Evolutionary conservation across 2,113 vertebrate genomes (phyloP).

Genomic region (Hemichromis elongatus): DNA sequence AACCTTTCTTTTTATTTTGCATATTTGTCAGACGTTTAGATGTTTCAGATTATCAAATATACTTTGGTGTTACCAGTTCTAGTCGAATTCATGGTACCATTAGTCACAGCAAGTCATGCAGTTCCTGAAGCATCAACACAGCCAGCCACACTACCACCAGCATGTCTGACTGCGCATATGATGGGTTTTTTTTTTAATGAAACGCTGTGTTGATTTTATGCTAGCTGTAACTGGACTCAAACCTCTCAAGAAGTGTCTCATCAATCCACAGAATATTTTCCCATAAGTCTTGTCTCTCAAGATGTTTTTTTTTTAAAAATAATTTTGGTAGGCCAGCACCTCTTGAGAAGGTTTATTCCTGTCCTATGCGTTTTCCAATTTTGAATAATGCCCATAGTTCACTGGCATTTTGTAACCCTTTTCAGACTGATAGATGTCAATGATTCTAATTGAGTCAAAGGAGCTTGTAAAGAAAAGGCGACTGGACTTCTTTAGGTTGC

Average conservation of each 20-base stretch:
- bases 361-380: neutral
- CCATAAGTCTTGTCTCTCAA: neutral
- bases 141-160: neutral
- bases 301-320: neutral
- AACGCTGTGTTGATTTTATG: neutral
- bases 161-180: neutral
- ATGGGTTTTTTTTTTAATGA: neutral
- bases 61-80: neutral
- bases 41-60: neutral
- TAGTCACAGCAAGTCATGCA: neutral
- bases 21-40: neutral
- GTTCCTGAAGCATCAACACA: neutral
- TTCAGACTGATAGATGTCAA: neutral
- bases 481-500: no score
- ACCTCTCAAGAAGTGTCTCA: neutral
- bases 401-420: neutral
- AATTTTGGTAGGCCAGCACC: neutral
- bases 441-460: no score
- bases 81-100: accelerated
- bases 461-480: no score
- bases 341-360: neutral
- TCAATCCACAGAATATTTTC: neutral
- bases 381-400: neutral
- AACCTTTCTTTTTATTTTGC: neutral
- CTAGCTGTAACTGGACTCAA: neutral